Percentiles rank a stretch among this genome's conserved stretches.
Evolutionary conservation across 2,113 vertebrate genomes (phyloP).

Genomic region (Prietella phreatophila): DNA sequence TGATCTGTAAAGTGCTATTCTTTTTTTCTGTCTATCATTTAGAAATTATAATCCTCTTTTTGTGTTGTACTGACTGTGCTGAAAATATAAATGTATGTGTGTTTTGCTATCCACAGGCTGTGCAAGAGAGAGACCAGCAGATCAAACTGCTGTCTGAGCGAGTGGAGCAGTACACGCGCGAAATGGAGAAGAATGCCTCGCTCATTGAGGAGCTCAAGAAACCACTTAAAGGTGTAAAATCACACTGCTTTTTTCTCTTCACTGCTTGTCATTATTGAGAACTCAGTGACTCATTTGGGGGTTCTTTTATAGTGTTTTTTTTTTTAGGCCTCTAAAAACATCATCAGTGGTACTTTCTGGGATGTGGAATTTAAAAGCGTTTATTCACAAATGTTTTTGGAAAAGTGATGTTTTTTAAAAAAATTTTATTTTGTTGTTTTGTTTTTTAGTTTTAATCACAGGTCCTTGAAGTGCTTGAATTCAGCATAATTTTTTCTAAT

Average conservation of each 20-base stretch:
- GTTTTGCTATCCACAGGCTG: slow-evolving; percentile 68
- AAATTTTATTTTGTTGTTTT: too few species aligned
- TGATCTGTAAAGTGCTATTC: neutral
- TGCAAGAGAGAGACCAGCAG: slow-evolving; percentile 89
- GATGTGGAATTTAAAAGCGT: too few species aligned
- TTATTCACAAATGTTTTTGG: neutral
- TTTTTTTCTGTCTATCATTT: neutral
- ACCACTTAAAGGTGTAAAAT: slow-evolving; percentile 77
- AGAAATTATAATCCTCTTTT: neutral
- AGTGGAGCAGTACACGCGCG: slow-evolving; percentile 86
- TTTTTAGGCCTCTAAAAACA: too few species aligned
- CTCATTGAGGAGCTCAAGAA: slow-evolving; percentile 84
- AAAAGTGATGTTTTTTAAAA: too few species aligned
- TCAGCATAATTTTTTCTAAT: too few species aligned
- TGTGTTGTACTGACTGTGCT: neutral
- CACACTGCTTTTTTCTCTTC: neutral
- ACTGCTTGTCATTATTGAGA: neutral
- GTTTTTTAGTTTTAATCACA: too few species aligned
- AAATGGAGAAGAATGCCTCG: slow-evolving; percentile 86
- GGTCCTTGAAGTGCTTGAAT: too few species aligned
- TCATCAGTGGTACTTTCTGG: neutral
- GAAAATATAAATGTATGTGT: slow-evolving; percentile 11
- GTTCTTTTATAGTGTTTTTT: neutral
- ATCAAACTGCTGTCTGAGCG: slow-evolving; percentile 89
- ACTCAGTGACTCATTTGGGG: neutral